Percentiles rank a stretch among this genome's conserved stretches.
These are phyloP conservation scores for Bergia sp. DNA, from an alignment of 92 coral and sea anemone genomes.

Conservation along the genomic window DNA sequence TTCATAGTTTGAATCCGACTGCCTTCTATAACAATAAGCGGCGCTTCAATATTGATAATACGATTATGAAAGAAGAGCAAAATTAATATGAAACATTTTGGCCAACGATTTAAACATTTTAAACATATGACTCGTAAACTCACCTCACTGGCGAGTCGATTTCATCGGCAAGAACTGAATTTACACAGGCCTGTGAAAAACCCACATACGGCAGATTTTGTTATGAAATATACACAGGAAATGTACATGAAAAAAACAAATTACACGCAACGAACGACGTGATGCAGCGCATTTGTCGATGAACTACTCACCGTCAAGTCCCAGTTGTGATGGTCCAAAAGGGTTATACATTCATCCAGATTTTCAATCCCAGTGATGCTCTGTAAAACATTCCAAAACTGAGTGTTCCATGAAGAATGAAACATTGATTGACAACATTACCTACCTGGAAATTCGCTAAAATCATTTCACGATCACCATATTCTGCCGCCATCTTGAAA, in stretches of 20 bases:
- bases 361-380: constrained; percentile 97
- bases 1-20: not conserved
- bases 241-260: constrained; percentile 2
- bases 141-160: constrained; percentile 73
- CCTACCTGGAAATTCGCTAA: constrained; percentile 98
- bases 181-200: constrained; percentile 82
- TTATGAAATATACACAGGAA: not conserved
- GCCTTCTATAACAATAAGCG: not conserved
- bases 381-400: constrained; percentile 45
- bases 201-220: not conserved
- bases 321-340: constrained; percentile 95
- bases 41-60: not conserved
- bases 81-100: not conserved
- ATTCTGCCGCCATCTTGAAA: constrained; percentile 93
- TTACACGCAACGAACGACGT: constrained; percentile 8
- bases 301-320: constrained; percentile 83
- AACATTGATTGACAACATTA: not conserved
- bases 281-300: constrained; percentile 4
- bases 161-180: constrained; percentile 87
- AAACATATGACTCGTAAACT: not conserved
- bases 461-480: constrained; percentile 97
- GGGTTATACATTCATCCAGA: constrained; percentile 92
- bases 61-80: not conserved
- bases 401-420: not conserved
- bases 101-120: not conserved